Evolutionary conservation across 1,140 invertebrate species (phyloP).

Genomic region (Drosophila fuyamai): DNA sequence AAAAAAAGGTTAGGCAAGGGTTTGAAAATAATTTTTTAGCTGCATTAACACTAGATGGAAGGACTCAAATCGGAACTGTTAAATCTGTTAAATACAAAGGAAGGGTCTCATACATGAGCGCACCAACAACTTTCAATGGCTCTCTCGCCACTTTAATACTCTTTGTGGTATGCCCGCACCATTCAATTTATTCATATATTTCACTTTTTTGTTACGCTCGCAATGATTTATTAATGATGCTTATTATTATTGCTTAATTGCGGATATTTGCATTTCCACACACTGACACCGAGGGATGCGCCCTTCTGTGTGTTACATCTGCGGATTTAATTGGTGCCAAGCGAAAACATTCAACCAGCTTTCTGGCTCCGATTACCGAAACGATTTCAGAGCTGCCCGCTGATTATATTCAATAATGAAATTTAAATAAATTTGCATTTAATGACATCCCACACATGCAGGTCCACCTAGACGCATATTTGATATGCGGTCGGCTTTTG

Average conservation of each 20-base stretch:
- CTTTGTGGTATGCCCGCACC: conserved; percentile 35
- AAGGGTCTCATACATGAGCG: conserved; percentile 18
- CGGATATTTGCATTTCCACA: conserved; percentile 68
- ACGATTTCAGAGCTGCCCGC: conserved; percentile 29
- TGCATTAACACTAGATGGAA: no score
- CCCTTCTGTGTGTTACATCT: conserved; percentile 19
- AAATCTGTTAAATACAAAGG: conserved; percentile 18
- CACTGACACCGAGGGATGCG: conserved; percentile 7
- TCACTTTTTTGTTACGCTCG: conserved; percentile 45
- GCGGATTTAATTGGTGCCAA: conserved; percentile 59
- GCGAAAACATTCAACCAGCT: conserved; percentile 48
- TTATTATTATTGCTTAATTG: conserved; percentile 82
- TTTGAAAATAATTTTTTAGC: no score
- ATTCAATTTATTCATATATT: conserved; percentile 58
- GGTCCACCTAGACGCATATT: conserved; percentile 44
- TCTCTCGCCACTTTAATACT: conserved; percentile 31
- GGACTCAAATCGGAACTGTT: no score
- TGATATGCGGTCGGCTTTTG: conserved; percentile 64
- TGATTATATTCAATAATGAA: conserved; percentile 59
- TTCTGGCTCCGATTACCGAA: conserved; percentile 45
- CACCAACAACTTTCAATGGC: conserved; percentile 23
- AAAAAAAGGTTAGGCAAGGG: no score
- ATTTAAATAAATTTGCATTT: conserved; percentile 69
- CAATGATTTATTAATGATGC: conserved; percentile 81
- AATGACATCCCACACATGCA: conserved; percentile 23